Evolutionary conservation across 2,888 invertebrate species (phyloP).

Genomic region (Drosophila austrosaltans): DNA sequence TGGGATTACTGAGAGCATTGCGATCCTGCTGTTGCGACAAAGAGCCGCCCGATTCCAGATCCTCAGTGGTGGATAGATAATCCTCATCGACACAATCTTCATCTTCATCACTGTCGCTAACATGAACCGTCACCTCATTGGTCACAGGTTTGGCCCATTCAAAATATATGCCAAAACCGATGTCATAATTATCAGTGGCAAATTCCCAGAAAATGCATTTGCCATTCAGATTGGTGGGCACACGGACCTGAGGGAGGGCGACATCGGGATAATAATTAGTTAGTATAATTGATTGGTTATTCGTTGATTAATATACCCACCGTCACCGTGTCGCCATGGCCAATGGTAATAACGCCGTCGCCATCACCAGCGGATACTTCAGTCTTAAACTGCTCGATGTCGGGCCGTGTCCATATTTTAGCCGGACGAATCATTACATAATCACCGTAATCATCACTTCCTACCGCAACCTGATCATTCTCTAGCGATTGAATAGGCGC

Average conservation of each 20-base stretch:
- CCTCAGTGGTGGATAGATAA: conserved; percentile 84
- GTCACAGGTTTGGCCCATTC: conserved; percentile 97
- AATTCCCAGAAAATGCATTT: conserved; percentile 99
- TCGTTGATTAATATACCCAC: conserved; percentile 83
- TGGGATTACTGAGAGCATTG: conserved; percentile 56
- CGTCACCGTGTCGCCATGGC: conserved; percentile 98
- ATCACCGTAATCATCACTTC: conserved; percentile 80
- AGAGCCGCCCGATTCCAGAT: conserved; percentile 86
- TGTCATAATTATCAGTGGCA: conserved; percentile 98
- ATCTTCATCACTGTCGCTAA: conserved; percentile 95
- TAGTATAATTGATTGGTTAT: no score
- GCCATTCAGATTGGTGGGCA: conserved; percentile 97
- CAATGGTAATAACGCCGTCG: conserved; percentile 95
- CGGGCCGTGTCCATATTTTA: conserved; percentile 97
- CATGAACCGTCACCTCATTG: conserved; percentile 93
- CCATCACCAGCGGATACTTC: conserved; percentile 91
- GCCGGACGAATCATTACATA: conserved; percentile 88
- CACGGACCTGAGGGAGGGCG: conserved; percentile 86
- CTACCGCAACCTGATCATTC: conserved; percentile 41
- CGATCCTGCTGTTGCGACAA: conserved; percentile 69
- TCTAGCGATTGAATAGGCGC: neutral
- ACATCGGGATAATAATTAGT: neutral
- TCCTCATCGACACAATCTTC: conserved; percentile 85
- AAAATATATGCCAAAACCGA: conserved; percentile 98
- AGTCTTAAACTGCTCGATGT: conserved; percentile 95